Evolutionary conservation across 2,797 vertebrate genomes (phyloP).

Genomic region (Microcaecilia unicolor): DNA sequence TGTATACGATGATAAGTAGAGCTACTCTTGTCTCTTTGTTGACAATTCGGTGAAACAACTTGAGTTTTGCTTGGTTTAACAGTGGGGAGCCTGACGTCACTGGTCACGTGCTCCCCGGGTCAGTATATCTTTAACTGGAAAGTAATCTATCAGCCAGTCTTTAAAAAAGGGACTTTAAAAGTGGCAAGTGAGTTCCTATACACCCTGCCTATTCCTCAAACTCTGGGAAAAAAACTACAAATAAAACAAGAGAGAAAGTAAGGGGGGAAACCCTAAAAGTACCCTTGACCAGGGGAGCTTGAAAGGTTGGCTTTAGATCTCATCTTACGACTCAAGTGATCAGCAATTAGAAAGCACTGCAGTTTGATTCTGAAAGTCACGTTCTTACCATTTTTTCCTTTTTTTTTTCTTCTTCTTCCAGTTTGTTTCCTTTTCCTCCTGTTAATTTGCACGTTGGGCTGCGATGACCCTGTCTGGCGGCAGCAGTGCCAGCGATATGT

Average conservation of each 20-base stretch:
- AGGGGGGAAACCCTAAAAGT: too few species aligned
- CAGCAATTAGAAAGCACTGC: constrained; percentile 31
- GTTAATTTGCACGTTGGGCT: constrained; percentile 39
- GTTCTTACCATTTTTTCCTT: constrained; percentile 1
- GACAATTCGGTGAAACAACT: constrained; percentile 90
- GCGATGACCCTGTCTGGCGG: constrained; percentile 96
- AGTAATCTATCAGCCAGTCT: constrained; percentile 95
- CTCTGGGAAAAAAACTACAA: constrained; percentile 36
- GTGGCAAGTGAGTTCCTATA: constrained; percentile 55
- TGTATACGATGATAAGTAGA: constrained; percentile 18
- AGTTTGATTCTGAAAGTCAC: constrained; percentile 20
- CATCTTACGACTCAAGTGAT: too few species aligned
- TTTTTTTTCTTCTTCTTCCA: constrained; percentile 25
- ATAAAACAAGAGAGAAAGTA: too few species aligned
- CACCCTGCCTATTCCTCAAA: constrained; percentile 49
- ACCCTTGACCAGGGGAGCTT: too few species aligned
- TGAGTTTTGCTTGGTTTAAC: constrained; percentile 83
- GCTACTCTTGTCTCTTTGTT: constrained; percentile 82
- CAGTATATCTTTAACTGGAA: constrained; percentile 95
- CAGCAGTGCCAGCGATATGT: constrained; percentile 91
- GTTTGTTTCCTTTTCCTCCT: background rate
- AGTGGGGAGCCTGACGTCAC: constrained; percentile 83
- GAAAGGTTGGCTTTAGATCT: constrained; percentile 36
- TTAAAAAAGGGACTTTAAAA: constrained; percentile 70
- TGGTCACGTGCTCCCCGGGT: constrained; percentile 80